Conservation (phyloP, 2,113 vertebrate species). For the Scopus umbretta region DNA sequence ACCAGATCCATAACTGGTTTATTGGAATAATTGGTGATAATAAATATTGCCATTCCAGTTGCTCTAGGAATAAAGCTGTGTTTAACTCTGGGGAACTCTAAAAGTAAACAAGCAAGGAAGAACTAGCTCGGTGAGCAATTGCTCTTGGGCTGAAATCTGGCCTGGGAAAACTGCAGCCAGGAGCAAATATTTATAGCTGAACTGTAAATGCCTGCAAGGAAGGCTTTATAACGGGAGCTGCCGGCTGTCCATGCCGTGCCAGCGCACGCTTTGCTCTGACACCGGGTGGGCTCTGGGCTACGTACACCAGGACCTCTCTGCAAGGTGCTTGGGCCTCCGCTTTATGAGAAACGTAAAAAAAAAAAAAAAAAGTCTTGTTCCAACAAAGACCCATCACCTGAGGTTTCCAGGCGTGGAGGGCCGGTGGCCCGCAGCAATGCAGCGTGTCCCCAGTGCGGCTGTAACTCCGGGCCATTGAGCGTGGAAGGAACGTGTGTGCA, state of each 20-base stretch:
- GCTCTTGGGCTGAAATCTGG: not conserved
- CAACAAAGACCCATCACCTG: not conserved
- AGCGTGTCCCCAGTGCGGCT: not conserved
- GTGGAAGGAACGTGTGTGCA: not conserved
- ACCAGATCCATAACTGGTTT: not conserved
- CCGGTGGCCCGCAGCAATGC: not conserved
- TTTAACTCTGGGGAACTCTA: not conserved
- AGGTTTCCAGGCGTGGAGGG: not conserved
- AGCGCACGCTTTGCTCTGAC: not conserved
- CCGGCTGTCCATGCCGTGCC: rapidly evolving
- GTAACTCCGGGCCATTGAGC: rapidly evolving
- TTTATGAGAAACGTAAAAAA: not conserved
- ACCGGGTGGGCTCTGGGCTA: not conserved
- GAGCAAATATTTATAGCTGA: constrained; percentile 31
- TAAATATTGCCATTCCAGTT: not conserved
- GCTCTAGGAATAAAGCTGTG: not conserved
- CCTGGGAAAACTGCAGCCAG: not conserved
- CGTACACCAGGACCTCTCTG: not conserved
- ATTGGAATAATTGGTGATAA: not conserved
- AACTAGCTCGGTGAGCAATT: not conserved
- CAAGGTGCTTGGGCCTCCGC: not conserved
- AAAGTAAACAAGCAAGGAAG: not conserved
- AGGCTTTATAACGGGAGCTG: rapidly evolving
- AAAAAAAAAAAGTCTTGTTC: not conserved
- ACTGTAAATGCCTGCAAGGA: not conserved